Conservation (phyloP, 92 coral and sea anemone genomes). For the Heteractis magnifica region DNA sequence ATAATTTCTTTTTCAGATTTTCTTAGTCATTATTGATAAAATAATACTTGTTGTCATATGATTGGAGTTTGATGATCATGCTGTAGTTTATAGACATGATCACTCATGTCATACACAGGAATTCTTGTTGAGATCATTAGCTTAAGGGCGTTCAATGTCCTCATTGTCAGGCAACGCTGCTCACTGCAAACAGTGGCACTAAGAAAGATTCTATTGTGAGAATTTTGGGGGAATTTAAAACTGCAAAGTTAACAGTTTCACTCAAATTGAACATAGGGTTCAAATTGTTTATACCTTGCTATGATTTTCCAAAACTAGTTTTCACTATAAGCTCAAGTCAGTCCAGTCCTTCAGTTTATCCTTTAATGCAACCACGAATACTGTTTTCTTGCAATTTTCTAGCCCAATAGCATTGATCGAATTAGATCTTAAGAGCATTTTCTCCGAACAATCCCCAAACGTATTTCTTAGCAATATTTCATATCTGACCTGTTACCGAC, state of each 20-base stretch:
- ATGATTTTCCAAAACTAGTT: too few species aligned
- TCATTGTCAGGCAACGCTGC: background rate
- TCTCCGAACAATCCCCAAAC: background rate
- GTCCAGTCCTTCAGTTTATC: too few species aligned
- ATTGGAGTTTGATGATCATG: background rate
- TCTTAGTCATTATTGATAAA: background rate
- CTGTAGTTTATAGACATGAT: background rate
- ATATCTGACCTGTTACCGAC: slow-evolving; percentile 1
- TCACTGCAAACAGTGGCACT: background rate
- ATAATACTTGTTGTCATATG: background rate
- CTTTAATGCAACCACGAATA: too few species aligned
- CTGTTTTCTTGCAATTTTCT: too few species aligned
- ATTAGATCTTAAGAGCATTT: too few species aligned
- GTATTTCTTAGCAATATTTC: background rate
- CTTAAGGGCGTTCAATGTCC: background rate
- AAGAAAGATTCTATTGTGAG: background rate
- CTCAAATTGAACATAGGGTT: background rate
- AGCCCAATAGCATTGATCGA: too few species aligned
- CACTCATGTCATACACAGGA: background rate
- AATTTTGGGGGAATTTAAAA: background rate
- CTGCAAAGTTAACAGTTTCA: background rate
- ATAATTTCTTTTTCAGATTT: background rate
- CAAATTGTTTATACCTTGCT: too few species aligned
- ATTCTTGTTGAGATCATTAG: background rate
- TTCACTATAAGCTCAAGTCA: too few species aligned